Evolutionary conservation across 2,888 invertebrate genomes (phyloP).

Genomic region (Calliopum simillimum): DNA sequence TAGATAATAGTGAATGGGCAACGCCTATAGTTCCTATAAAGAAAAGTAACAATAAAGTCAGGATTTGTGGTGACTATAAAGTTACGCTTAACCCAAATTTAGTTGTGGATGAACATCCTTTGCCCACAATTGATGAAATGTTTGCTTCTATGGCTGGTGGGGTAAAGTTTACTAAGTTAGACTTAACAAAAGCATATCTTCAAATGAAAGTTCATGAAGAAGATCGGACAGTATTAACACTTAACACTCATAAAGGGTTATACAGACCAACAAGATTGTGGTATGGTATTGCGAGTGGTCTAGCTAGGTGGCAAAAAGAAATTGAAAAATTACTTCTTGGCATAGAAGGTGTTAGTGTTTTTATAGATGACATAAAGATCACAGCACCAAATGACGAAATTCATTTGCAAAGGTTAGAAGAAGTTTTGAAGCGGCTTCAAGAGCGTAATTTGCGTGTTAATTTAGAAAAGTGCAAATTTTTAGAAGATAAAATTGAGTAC

Average conservation of each 20-base stretch:
- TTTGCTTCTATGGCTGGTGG: conserved; percentile 48
- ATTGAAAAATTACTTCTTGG: conserved; percentile 50
- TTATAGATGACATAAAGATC: conserved; percentile 52
- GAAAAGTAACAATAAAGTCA: conserved; percentile 48
- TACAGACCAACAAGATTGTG: conserved; percentile 52
- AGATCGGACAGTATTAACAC: conserved; percentile 51
- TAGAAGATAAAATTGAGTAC: conserved; percentile 49
- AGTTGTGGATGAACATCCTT: conserved; percentile 48
- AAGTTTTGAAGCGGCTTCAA: conserved; percentile 45
- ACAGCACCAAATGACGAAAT: conserved; percentile 46
- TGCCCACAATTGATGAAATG: conserved; percentile 49
- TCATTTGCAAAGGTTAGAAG: conserved; percentile 46
- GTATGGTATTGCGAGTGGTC: conserved; percentile 55
- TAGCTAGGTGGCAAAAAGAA: conserved; percentile 54
- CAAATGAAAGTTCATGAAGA: conserved; percentile 55
- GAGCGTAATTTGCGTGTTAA: conserved; percentile 50
- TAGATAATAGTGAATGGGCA: conserved; percentile 51
- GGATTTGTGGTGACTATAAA: conserved; percentile 47
- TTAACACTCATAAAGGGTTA: conserved; percentile 58
- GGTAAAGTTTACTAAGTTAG: conserved; percentile 47
- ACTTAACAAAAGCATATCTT: conserved; percentile 56
- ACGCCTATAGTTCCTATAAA: conserved; percentile 55
- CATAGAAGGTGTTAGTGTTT: conserved; percentile 51
- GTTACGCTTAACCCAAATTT: conserved; percentile 48
- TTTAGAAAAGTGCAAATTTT: conserved; percentile 51